Percentiles rank a stretch among this genome's conserved stretches.
These are phyloP conservation scores for Aplochiton taeniatus DNA, from an alignment of 2,797 vertebrate genomes.

Conservation along the genomic window DNA sequence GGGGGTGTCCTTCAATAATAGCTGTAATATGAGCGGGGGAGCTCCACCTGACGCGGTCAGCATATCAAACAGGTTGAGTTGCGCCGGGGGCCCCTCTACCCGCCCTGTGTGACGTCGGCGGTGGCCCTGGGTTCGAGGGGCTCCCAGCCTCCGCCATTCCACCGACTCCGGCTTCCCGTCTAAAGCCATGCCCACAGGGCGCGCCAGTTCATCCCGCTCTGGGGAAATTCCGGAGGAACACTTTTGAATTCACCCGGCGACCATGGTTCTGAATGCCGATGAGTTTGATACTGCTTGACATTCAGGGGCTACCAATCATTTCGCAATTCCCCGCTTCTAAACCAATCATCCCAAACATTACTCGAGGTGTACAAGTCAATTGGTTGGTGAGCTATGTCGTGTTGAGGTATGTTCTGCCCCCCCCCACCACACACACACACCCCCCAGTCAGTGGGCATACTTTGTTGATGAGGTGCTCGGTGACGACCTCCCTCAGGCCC, in stretches of 20 bases:
- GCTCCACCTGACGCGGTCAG: background rate
- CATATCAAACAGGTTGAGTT: background rate
- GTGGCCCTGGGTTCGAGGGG: background rate
- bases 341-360: no score
- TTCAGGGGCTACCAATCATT: no score
- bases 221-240: no score
- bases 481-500: conserved; percentile 96
- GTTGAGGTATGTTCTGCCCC: no score
- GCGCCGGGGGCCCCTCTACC: conserved; percentile 1
- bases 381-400: no score
- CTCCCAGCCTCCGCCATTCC: background rate
- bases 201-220: no score
- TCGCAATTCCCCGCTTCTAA: no score
- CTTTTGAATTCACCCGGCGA: no score
- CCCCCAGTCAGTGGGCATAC: conserved; percentile 64
- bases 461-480: conserved; percentile 98
- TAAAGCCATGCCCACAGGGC: background rate
- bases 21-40: conserved; percentile 3
- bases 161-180: background rate
- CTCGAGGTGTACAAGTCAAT: no score
- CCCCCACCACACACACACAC: no score
- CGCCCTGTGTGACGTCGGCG: background rate
- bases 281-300: no score
- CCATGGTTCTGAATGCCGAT: no score
- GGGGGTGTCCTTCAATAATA: background rate